Evolutionary conservation across 2,113 vertebrate genomes (phyloP), one percentile per base, ranked within the genome.

Genomic region (Microtus montanus): DNA sequence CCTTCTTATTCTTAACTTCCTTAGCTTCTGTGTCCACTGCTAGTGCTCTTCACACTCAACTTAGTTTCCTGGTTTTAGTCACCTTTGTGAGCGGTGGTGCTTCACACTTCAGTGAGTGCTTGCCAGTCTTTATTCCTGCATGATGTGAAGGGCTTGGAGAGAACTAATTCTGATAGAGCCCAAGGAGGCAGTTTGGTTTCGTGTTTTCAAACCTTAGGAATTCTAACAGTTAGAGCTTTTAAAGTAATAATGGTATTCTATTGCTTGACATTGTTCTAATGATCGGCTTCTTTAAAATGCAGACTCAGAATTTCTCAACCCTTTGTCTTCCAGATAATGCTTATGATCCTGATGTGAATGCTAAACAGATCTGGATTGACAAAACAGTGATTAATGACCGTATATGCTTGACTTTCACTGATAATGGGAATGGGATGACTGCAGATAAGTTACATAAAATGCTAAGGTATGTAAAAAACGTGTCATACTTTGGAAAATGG

Each of bases 311-410:
- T 95, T 92, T 94, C 70, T 92, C 84, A 61, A 92, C 61, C n/a
- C 63, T 92, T 54, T 71, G 78, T 93, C 95, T 96, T 73, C 61
- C 94, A 99, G 99, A 99, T 95, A 99, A 99, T 97, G 99, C 99
- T 73, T 99, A 99, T 0, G 99, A 99, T 97, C 99, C 99, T 88
- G 99, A 99, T 96, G 99, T 99, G 95, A 99, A 95, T 2, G 99
- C 99, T 93, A 99, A 99, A 41, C 99, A 99, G 96, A 99, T 99
- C 92, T 99, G 99, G 99, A 99, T 99, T 74, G 99, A 99, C 98
- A 99, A 99, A 97, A 99, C 99, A 0, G n/a, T 98, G 90, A 98
- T 99, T 88, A 98, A 98, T 3, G 95, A 86, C 64, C 66, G 96
- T 2, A 97, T 98, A 61, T 99, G 99, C 96, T 98, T 99, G 96